Percentiles rank a stretch among this genome's conserved stretches.
These are phyloP conservation scores for Amphilophus citrinellus DNA, from an alignment of 2,113 vertebrate species.

Conservation along the genomic window DNA sequence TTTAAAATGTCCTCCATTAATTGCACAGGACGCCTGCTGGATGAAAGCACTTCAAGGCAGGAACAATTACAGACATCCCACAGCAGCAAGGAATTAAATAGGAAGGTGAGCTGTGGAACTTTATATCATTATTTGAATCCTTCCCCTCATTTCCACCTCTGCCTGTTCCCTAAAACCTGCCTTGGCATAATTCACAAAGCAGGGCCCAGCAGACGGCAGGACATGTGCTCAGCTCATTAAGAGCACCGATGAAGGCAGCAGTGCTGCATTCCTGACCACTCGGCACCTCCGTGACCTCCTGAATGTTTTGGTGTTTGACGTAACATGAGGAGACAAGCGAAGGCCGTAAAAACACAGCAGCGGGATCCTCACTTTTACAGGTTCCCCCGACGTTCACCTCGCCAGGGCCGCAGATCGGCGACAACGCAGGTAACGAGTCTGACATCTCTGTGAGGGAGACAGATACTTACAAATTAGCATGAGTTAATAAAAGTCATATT, in stretches of 20 bases:
- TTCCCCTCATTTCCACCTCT: not conserved
- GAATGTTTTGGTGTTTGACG: slow-evolving; percentile 49
- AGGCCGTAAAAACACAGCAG: slow-evolving; percentile 32
- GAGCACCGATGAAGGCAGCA: slow-evolving; percentile 37
- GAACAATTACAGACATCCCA: not conserved
- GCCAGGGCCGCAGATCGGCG: slow-evolving; percentile 68
- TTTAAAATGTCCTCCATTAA: not conserved
- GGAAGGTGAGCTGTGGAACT: not conserved
- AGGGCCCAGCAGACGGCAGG: slow-evolving; percentile 20
- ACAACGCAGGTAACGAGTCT: slow-evolving; percentile 52
- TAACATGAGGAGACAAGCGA: slow-evolving; percentile 38
- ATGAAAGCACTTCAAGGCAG: not conserved
- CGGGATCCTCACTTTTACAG: slow-evolving; percentile 79
- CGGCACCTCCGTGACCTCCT: slow-evolving; percentile 46
- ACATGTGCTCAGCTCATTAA: slow-evolving; percentile 70
- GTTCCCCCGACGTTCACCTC: slow-evolving; percentile 66
- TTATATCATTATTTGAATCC: not conserved
- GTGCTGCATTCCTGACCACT: slow-evolving; percentile 60
- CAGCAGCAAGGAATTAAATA: not conserved
- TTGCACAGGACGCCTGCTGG: not conserved
- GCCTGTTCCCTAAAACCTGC: slow-evolving; percentile 28
- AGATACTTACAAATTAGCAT: accelerated
- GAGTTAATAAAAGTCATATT: too few species aligned
- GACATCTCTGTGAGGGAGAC: slow-evolving; percentile 73
- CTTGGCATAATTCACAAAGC: slow-evolving; percentile 40